Evolutionary conservation across 2,888 invertebrate species (phyloP).

Genomic region (Xylocampa areola): DNA sequence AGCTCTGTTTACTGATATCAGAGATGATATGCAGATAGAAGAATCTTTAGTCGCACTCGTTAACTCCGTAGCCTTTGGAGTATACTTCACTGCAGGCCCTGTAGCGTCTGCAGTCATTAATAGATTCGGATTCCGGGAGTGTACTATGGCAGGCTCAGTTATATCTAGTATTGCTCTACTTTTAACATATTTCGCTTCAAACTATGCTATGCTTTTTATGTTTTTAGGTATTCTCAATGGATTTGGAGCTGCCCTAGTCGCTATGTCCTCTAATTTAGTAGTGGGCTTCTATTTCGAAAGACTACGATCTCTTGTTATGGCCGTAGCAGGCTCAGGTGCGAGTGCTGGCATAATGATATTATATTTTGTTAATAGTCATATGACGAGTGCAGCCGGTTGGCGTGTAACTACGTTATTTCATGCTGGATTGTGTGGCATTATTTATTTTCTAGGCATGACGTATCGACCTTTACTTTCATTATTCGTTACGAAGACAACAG

Average conservation of each 20-base stretch:
- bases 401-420: slow-evolving; percentile 75
- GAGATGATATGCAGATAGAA: slow-evolving; percentile 66
- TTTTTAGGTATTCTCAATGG: slow-evolving; percentile 77
- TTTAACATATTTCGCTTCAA: slow-evolving; percentile 72
- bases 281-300: slow-evolving; percentile 84
- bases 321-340: slow-evolving; percentile 75
- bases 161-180: slow-evolving; percentile 72
- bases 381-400: slow-evolving; percentile 76
- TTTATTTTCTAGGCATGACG: slow-evolving; percentile 77
- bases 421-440: slow-evolving; percentile 73
- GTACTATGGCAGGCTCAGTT: slow-evolving; percentile 77
- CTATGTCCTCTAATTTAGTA: slow-evolving; percentile 74
- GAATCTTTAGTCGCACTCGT: slow-evolving; percentile 72
- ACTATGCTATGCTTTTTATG: slow-evolving; percentile 66
- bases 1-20: slow-evolving; percentile 71
- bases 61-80: slow-evolving; percentile 75
- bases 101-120: slow-evolving; percentile 80
- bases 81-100: slow-evolving; percentile 76
- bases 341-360: slow-evolving; percentile 76
- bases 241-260: slow-evolving; percentile 77
- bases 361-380: slow-evolving; percentile 72
- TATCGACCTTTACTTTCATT: slow-evolving; percentile 76
- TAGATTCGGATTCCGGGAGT: slow-evolving; percentile 80
- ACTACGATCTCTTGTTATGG: slow-evolving; percentile 73
- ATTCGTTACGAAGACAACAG: slow-evolving; percentile 70